A percentile compares a stretch with the other conserved stretches of the same genome.
phyloP scores from a whole-genome alignment of 2,888 invertebrate species.

The Chironomus tentans region DNA sequence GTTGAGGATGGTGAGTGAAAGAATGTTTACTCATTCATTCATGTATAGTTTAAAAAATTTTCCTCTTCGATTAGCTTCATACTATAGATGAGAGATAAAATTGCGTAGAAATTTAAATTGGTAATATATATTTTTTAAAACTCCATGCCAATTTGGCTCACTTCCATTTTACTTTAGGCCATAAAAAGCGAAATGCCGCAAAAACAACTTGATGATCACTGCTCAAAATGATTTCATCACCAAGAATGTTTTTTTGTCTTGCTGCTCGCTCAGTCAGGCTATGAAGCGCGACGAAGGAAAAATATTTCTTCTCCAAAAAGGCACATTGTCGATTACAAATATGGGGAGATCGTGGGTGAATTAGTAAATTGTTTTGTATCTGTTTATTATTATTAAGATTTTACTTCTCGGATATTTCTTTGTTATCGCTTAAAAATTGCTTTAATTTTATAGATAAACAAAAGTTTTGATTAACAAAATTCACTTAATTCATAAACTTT shows the following conservation, averaged over 20 bases:
- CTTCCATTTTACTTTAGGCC: background rate
- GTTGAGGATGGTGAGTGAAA: background rate
- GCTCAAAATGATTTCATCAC: background rate
- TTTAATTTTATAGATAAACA: background rate
- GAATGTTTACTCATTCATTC: background rate
- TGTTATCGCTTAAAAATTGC: too few species aligned
- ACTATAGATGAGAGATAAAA: background rate
- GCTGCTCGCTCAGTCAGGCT: background rate
- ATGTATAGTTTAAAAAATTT: background rate
- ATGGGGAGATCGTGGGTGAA: background rate
- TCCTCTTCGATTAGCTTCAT: too few species aligned
- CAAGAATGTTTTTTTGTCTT: background rate
- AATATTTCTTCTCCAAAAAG: background rate
- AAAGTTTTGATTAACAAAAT: background rate
- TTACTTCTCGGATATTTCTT: too few species aligned
- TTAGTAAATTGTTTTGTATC: background rate
- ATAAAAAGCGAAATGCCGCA: background rate
- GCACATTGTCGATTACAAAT: background rate
- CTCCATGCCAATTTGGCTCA: background rate
- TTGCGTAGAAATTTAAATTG: background rate
- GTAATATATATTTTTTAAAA: background rate
- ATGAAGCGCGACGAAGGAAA: background rate
- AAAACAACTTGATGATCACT: background rate
- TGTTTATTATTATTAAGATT: too few species aligned
- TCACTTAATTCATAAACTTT: background rate